Conservation (phyloP, 2,797 vertebrate species). For the Coendou prehensilis region DNA sequence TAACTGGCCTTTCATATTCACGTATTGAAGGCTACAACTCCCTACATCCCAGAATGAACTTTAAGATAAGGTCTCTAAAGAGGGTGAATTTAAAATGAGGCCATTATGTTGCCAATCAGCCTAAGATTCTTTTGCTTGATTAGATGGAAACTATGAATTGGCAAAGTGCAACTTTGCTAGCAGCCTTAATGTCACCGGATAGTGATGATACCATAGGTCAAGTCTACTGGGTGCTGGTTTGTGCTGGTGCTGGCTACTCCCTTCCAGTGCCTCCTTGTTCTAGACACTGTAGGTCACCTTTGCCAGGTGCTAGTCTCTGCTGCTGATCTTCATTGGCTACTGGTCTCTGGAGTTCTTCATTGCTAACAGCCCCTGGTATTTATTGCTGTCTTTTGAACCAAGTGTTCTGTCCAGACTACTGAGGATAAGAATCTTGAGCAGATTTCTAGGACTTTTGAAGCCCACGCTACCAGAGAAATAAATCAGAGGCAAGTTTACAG, state of each 20-base stretch:
- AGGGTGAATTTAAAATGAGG: not conserved
- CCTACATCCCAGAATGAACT: not conserved
- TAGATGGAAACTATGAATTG: not conserved
- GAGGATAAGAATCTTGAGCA: not conserved
- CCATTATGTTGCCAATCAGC: not conserved
- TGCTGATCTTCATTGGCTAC: not conserved
- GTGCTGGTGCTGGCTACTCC: not conserved
- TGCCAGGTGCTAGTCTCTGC: not conserved
- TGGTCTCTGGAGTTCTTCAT: not conserved
- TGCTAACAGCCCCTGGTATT: not conserved
- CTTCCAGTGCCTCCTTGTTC: not conserved
- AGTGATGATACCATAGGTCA: not conserved
- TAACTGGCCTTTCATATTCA: not conserved
- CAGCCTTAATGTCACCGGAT: not conserved
- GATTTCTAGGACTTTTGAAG: not conserved
- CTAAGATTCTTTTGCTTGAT: not conserved
- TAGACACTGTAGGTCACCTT: not conserved
- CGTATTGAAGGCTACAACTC: not conserved
- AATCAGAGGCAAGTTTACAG: not conserved
- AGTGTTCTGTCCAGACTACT: not conserved
- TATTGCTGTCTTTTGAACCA: not conserved
- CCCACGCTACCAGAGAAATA: not conserved
- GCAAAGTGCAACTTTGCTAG: not conserved
- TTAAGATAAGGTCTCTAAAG: not conserved
- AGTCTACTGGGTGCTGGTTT: not conserved